phyloP scores from a whole-genome alignment of 2,797 vertebrate genomes.

The Linurgus olivaceus region DNA sequence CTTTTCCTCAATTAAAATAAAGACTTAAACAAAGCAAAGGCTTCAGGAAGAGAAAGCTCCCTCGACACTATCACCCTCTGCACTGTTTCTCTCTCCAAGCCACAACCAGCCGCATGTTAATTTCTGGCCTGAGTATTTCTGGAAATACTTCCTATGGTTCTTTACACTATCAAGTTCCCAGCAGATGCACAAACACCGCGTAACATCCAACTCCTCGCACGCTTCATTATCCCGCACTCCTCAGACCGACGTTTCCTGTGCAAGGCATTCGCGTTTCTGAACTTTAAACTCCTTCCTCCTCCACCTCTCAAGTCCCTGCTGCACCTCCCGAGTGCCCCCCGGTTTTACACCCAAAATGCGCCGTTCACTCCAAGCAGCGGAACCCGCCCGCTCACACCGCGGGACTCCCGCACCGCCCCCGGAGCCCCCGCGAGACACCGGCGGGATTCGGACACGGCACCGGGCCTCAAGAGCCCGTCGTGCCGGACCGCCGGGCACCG shows the following conservation, averaged over 20 bases:
- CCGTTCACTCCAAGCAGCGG: accelerated
- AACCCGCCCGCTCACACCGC: neutral
- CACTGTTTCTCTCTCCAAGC: neutral
- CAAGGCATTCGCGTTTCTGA: accelerated
- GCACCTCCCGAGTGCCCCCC: neutral
- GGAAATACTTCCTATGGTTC: neutral
- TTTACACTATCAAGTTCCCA: accelerated
- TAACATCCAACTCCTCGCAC: neutral
- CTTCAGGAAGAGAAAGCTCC: neutral
- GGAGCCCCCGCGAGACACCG: accelerated
- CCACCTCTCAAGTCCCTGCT: neutral
- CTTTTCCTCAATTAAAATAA: neutral
- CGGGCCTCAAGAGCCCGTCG: neutral
- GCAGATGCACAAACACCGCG: accelerated
- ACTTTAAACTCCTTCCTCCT: no score
- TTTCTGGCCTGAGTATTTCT: neutral
- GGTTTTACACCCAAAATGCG: accelerated
- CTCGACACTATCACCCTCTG: neutral
- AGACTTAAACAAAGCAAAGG: neutral
- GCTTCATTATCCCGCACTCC: accelerated
- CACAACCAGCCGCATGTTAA: accelerated
- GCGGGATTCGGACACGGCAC: neutral
- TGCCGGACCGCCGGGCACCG: neutral
- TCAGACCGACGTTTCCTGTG: neutral
- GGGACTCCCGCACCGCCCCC: neutral